Conservation (phyloP, 2,888 invertebrate species). For the Liposcelis brunnea region DNA sequence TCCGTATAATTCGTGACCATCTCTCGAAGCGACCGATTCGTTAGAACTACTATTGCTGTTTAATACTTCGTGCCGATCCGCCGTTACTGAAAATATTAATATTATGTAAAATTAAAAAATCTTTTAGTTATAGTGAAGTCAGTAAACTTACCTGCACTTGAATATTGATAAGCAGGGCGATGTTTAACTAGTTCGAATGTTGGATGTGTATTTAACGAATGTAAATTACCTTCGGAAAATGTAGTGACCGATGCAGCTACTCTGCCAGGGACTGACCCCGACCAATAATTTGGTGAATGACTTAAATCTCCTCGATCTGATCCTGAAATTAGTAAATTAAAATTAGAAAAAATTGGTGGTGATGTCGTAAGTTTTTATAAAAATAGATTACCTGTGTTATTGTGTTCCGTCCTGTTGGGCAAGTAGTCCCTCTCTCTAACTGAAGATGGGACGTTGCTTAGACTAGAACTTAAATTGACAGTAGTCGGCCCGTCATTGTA, state of each 20-base stretch:
- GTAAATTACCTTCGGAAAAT: conserved; percentile 29
- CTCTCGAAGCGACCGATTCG: conserved; percentile 50
- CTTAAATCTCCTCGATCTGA: no score
- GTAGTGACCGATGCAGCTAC: conserved; percentile 21
- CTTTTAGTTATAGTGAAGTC: no score
- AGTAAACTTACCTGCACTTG: not conserved
- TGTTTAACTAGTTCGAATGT: conserved; percentile 19
- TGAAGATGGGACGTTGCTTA: not conserved
- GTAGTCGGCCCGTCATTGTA: conserved; percentile 31
- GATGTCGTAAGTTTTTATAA: no score
- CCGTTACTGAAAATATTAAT: conserved; percentile 9
- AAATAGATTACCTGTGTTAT: no score
- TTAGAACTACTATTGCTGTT: conserved; percentile 60
- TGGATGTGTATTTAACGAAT: conserved; percentile 22
- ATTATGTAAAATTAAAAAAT: not conserved
- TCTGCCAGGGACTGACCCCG: conserved; percentile 7
- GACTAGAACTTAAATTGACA: conserved; percentile 8
- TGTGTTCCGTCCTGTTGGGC: not conserved
- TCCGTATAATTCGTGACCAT: conserved; percentile 11
- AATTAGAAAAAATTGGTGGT: no score
- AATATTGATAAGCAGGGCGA: conserved; percentile 8
- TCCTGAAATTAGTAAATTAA: no score
- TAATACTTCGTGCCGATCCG: conserved; percentile 11
- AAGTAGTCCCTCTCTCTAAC: conserved; percentile 2
- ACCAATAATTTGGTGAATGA: no score